Percentiles rank a stretch among this genome's conserved stretches.
Conservation (phyloP, 2,113 vertebrate species). For the Oryzias celebensis region DNA sequence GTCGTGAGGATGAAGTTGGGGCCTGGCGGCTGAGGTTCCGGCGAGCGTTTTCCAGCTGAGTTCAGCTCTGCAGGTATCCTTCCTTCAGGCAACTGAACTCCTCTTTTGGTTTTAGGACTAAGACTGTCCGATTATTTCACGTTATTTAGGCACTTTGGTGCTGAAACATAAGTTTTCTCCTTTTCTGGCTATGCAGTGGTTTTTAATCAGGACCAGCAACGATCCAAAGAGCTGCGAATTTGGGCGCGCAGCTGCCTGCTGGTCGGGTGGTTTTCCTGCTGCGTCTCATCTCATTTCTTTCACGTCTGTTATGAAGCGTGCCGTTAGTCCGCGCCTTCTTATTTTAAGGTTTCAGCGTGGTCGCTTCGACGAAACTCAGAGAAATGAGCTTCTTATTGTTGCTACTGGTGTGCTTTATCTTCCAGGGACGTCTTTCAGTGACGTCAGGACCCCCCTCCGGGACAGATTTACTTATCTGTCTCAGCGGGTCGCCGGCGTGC, state of each 20-base stretch:
- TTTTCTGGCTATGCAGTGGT: background rate
- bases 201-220: slow-evolving; percentile 18
- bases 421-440: slow-evolving; percentile 34
- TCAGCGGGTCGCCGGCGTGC: slow-evolving; percentile 45
- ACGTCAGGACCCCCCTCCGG: slow-evolving; percentile 2
- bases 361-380: slow-evolving; percentile 51
- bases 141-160: slow-evolving; percentile 26
- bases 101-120: no score
- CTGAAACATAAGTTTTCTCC: slow-evolving; percentile 14
- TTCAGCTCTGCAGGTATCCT: slow-evolving; percentile 37
- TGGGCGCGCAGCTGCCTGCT: slow-evolving; percentile 47
- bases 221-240: slow-evolving; percentile 33
- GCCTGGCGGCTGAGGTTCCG: no score
- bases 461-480: slow-evolving; percentile 40
- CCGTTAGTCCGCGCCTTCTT: slow-evolving; percentile 46
- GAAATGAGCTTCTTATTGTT: background rate
- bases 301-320: slow-evolving; percentile 28
- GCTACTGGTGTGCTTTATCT: slow-evolving; percentile 40
- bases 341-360: slow-evolving; percentile 56
- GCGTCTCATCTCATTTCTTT: slow-evolving; percentile 20
- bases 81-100: background rate
- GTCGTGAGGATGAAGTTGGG: no score
- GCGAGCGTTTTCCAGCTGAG: no score
- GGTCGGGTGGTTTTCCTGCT: slow-evolving; percentile 54
- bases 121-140: slow-evolving; percentile 36